Conservation (phyloP, 1,140 invertebrate genomes). For the Temnothorax nylanderi region DNA sequence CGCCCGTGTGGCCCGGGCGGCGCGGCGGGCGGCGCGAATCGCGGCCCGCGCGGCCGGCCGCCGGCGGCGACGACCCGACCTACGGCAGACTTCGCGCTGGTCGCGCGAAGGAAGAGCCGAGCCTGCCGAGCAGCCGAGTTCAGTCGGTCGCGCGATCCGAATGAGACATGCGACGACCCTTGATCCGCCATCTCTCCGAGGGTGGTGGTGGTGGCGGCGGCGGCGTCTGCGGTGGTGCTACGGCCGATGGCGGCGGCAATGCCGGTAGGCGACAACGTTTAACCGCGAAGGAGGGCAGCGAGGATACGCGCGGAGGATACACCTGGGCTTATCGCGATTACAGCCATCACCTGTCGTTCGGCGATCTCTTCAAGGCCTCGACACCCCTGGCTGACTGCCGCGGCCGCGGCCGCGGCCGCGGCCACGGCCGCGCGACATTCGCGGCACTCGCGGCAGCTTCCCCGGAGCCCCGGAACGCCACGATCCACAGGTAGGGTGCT, state of each 20-base stretch:
- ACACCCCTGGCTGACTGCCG: slow-evolving; percentile 72
- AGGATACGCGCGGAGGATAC: slow-evolving; percentile 73
- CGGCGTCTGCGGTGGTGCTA: neutral
- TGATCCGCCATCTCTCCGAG: slow-evolving; percentile 83
- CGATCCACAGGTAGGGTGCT: slow-evolving; percentile 79
- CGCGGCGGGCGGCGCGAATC: neutral
- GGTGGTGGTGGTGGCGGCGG: slow-evolving; percentile 74
- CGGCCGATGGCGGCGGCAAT: slow-evolving; percentile 64
- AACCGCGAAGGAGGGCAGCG: slow-evolving; percentile 68
- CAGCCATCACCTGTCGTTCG: slow-evolving; percentile 81
- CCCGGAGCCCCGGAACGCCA: slow-evolving; percentile 75
- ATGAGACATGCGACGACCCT: slow-evolving; percentile 80
- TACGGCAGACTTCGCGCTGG: neutral
- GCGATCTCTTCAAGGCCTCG: slow-evolving; percentile 82
- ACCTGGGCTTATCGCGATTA: slow-evolving; percentile 80
- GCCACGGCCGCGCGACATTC: too few relatives aligned
- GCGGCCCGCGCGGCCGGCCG: too few relatives aligned
- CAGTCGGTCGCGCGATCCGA: slow-evolving; percentile 9
- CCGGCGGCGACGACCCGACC: neutral
- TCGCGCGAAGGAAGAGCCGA: neutral
- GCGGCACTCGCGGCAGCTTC: slow-evolving; percentile 68
- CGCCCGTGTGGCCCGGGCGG: too few relatives aligned
- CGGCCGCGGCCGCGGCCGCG: slow-evolving; percentile 72
- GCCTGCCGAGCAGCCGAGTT: too few relatives aligned
- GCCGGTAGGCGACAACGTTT: slow-evolving; percentile 70